phyloP scores from a whole-genome alignment of 2,888 invertebrate genomes.

The Limnephilus rhombicus region DNA sequence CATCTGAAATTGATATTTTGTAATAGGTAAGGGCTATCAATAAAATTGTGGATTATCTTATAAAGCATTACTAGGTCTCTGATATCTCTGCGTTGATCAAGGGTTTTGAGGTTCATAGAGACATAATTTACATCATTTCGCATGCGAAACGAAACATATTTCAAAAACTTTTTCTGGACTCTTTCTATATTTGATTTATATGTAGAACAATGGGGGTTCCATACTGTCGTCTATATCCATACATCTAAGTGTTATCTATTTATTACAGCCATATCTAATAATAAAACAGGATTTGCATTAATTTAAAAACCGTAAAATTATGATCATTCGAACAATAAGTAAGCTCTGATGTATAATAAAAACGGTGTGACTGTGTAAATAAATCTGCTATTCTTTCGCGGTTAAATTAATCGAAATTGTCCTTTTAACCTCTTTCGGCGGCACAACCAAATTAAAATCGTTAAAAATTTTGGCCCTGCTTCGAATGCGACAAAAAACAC shows the following conservation, averaged over 20 bases:
- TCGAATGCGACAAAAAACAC: not conserved
- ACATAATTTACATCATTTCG: too few species aligned
- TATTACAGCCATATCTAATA: not conserved
- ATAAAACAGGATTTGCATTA: not conserved
- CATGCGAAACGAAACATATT: too few species aligned
- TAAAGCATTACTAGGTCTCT: too few species aligned
- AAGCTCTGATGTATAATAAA: constrained; percentile 32
- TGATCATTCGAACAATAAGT: constrained; percentile 13
- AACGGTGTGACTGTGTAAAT: constrained; percentile 35
- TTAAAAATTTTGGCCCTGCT: constrained; percentile 29
- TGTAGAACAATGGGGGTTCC: too few species aligned
- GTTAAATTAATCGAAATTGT: constrained; percentile 47
- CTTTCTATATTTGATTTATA: too few species aligned
- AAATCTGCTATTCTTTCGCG: constrained; percentile 38
- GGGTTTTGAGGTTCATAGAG: too few species aligned
- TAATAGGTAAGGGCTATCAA: too few species aligned
- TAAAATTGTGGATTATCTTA: too few species aligned
- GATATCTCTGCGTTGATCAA: too few species aligned
- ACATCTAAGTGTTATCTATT: not conserved
- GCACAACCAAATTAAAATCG: constrained; percentile 53
- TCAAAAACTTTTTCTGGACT: too few species aligned
- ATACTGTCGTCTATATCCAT: too few species aligned
- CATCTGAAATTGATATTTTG: too few species aligned
- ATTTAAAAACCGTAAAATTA: constrained; percentile 13
- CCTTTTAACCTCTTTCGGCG: constrained; percentile 42